Conservation (phyloP, 1,140 invertebrate species). For the Babylonia areolata region DNA sequence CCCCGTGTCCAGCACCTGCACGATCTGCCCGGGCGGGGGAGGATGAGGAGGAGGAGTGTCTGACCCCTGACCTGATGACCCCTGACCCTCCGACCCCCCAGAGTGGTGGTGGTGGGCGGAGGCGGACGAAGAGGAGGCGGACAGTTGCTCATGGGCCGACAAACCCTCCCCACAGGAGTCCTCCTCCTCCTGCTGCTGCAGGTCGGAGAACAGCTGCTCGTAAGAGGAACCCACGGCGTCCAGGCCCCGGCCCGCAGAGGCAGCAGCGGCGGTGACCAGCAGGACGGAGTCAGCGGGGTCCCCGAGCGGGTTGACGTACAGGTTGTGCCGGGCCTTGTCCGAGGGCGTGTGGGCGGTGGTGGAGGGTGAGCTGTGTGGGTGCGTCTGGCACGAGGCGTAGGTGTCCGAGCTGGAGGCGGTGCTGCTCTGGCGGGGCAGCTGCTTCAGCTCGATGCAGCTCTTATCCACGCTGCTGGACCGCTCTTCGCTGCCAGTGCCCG, state of each 20-base stretch:
- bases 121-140: conserved; percentile 2
- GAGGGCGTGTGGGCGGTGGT: conserved; percentile 45
- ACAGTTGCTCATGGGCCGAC: conserved; percentile 23
- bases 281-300: conserved; percentile 47
- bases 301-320: conserved; percentile 94
- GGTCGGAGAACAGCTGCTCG: conserved; percentile 43
- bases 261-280: conserved; percentile 29
- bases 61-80: conserved; percentile 5
- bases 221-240: conserved; percentile 5
- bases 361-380: conserved; percentile 80
- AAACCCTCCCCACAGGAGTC: conserved; percentile 20
- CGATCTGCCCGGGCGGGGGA: conserved; percentile 59
- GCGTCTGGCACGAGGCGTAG: conserved; percentile 96
- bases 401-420: conserved; percentile 86
- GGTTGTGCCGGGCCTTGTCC: conserved; percentile 80
- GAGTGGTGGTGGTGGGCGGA: too few species aligned
- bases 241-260: neutral
- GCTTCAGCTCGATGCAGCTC: conserved; percentile 85
- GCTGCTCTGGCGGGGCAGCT: conserved; percentile 77
- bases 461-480: conserved; percentile 41
- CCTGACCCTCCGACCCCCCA: neutral
- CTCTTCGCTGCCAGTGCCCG: conserved; percentile 3
- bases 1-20: conserved; percentile 69
- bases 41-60: conserved; percentile 28
- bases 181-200: too few species aligned